Evolutionary conservation across 2,113 vertebrate species (phyloP).

Genomic region (Proteles cristata): DNA sequence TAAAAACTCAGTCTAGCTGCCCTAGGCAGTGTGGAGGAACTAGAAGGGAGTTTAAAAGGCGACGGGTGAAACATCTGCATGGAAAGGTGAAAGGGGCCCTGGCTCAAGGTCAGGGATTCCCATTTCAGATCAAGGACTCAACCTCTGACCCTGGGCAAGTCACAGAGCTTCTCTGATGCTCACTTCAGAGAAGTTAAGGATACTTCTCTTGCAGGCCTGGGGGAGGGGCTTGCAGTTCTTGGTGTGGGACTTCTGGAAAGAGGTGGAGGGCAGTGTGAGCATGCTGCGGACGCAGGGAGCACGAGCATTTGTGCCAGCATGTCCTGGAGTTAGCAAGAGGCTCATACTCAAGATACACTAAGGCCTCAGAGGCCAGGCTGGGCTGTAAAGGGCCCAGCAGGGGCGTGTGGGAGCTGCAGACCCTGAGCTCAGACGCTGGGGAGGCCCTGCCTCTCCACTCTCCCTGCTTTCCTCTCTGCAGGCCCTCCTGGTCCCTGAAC

Average conservation of each 20-base stretch:
- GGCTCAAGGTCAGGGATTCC: not conserved
- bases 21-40: not conserved
- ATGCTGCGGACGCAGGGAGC: accelerated
- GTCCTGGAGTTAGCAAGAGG: not conserved
- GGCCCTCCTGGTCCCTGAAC: slow-evolving; percentile 67
- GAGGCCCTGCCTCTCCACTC: not conserved
- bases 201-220: not conserved
- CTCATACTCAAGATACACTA: too few relatives aligned
- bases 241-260: not conserved
- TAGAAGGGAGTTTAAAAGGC: not conserved
- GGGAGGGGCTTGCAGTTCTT: not conserved
- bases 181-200: not conserved
- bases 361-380: not conserved
- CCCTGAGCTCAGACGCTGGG: not conserved
- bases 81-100: not conserved
- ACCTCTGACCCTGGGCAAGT: not conserved
- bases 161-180: not conserved
- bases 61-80: not conserved
- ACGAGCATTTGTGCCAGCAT: not conserved
- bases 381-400: not conserved
- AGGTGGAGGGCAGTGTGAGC: not conserved
- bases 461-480: not conserved
- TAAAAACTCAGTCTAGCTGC: not conserved
- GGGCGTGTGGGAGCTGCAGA: not conserved
- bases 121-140: not conserved